phyloP scores from a whole-genome alignment of 2,113 vertebrate species.

The Dunckerocampus dactyliophorus region DNA sequence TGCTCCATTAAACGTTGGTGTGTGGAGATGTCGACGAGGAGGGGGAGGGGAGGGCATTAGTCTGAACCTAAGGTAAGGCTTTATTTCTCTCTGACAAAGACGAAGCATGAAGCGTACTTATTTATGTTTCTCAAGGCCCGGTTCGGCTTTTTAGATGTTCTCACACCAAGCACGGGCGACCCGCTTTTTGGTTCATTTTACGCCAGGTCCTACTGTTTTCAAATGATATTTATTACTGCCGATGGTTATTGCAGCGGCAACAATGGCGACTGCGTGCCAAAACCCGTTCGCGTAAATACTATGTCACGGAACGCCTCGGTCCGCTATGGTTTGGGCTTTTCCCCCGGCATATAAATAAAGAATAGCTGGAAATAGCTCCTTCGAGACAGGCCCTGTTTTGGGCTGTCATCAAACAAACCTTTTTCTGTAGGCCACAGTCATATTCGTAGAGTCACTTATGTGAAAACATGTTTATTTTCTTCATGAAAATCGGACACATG shows the following conservation, averaged over 20 bases:
- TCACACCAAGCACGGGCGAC: background rate
- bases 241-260: background rate
- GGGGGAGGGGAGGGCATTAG: conserved; percentile 57
- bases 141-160: background rate
- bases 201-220: background rate
- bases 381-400: background rate
- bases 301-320: background rate
- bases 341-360: no score
- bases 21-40: conserved; percentile 37
- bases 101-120: conserved; percentile 21
- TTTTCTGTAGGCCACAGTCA: background rate
- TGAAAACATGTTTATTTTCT: background rate
- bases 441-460: background rate
- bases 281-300: background rate
- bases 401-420: background rate
- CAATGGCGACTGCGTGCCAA: conserved; percentile 25
- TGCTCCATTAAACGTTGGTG: background rate
- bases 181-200: background rate
- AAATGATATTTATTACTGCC: conserved; percentile 20
- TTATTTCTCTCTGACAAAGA: conserved; percentile 56
- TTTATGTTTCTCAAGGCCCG: conserved; percentile 11
- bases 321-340: background rate
- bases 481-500: no score
- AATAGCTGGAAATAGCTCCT: background rate
- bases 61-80: conserved; percentile 56